Base-by-base conservation (phyloP, 2,113 vertebrate species). In the Fulmarus glacialis region DNA sequence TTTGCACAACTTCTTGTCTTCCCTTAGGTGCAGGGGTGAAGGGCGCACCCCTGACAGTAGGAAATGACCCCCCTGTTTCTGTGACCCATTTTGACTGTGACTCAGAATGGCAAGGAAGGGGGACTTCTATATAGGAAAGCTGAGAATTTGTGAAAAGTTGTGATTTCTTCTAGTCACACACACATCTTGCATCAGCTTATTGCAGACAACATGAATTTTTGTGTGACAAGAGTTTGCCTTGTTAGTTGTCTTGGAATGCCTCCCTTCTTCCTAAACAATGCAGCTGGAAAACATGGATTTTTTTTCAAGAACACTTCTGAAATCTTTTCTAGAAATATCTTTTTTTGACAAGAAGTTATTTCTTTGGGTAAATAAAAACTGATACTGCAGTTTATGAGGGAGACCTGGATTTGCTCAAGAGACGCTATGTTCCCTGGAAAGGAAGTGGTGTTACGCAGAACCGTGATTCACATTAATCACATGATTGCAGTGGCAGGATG, bases 401-500 rank as follows among this genome's bases (percentile, higher is more conserved):
- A 73, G 78, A 50, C 8, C 14, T 55, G 59, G 86, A 23, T 22
- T 58, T 62, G 42, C 56, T 79, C 47, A 6, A 26, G 45, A 34
- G 52, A 36, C 34, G 0, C 8, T 3, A 3, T 19, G 89, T 96
- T 94, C 89, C 93, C 87, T 88, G 90, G 87, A 91, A 70, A 82
- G 94, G 97, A 82, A 93, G 80, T 62, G 85, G 82, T 55, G 78
- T 87, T 66, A 86, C 11, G 42, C 88, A 63, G 97, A 94, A 43
- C 81, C 8, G 21, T 87, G 97, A 68, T 94, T 94, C 90, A 56
- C 81, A 64, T 90, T 71, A 94, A 22, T 9, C 71, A 34, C 62
- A 6, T 91, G 86, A 32, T 84, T 92, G 92, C 96, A 91, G 97
- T 24, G 83, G 47, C 84, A 93, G 87, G 45, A 30, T 80, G 95